A percentile compares a stretch with the other conserved stretches of the same genome.
These are phyloP conservation scores for Aldabrachelys gigantea DNA, from an alignment of 2,113 vertebrate species.

Conservation along the genomic window DNA sequence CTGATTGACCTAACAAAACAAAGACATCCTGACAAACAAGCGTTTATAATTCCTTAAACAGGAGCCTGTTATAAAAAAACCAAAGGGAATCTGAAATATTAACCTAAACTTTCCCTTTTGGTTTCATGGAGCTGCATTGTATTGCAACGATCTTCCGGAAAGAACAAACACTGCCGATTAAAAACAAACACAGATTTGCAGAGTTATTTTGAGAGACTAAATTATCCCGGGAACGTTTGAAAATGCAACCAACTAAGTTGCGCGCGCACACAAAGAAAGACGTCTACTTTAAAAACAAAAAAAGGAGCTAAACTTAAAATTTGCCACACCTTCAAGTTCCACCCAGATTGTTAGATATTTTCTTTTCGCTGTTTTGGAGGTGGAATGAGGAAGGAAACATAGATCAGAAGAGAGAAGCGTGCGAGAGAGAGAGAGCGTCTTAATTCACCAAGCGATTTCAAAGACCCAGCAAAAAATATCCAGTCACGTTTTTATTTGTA, in stretches of 20 bases:
- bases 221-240: fast-evolving
- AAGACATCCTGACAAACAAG: conserved; percentile 16
- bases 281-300: background rate
- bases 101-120: background rate
- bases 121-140: background rate
- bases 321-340: background rate
- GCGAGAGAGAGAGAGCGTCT: background rate
- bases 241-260: conserved; percentile 12
- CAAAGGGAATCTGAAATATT: background rate
- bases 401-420: background rate
- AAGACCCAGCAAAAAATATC: background rate
- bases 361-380: background rate
- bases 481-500: background rate
- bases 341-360: fast-evolving
- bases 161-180: background rate
- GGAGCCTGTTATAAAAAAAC: background rate
- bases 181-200: background rate
- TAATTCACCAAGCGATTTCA: background rate
- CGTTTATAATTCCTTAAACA: background rate
- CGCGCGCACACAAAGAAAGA: background rate
- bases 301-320: background rate
- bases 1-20: conserved; percentile 23
- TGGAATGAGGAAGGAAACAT: background rate
- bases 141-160: background rate
- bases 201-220: background rate